Evolutionary conservation across 2,113 vertebrate genomes (phyloP).

Genomic region (Butorides virescens): DNA sequence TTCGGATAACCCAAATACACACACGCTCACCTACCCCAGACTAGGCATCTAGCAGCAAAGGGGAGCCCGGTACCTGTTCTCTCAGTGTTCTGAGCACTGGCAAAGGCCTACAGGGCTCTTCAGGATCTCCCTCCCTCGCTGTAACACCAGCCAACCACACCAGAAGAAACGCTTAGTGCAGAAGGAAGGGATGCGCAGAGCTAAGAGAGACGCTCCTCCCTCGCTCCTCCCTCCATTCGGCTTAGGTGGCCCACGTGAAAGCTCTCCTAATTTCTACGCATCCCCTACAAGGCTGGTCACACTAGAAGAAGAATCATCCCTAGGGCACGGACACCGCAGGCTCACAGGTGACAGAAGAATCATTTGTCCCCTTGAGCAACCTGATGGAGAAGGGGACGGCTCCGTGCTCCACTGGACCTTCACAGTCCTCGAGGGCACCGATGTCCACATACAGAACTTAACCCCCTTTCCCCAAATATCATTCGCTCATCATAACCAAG

Average conservation of each 20-base stretch:
- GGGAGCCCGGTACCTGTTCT: too few relatives aligned
- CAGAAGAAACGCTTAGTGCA: not conserved
- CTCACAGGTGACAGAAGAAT: not conserved
- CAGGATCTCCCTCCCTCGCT: not conserved
- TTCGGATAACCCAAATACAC: not conserved
- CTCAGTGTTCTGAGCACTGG: not conserved
- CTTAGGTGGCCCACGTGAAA: not conserved
- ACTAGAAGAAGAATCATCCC: not conserved
- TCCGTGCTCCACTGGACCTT: not conserved
- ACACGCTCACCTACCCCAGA: rapidly evolving
- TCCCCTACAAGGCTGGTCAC: not conserved
- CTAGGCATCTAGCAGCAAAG: not conserved
- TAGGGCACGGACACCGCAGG: not conserved
- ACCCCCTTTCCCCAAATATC: not conserved
- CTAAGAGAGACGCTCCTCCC: not conserved
- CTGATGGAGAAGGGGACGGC: not conserved
- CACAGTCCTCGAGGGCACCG: not conserved
- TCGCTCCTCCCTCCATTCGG: rapidly evolving
- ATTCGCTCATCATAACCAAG: not conserved
- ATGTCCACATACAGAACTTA: not conserved
- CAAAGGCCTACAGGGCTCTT: not conserved
- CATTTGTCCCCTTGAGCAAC: not conserved
- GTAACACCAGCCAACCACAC: not conserved
- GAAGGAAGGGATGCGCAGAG: not conserved
- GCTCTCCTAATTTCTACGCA: not conserved